Evolutionary conservation across 2,888 invertebrate species (phyloP), one percentile per base, ranked within the genome.

Genomic region (Nymphalis polychloros): DNA sequence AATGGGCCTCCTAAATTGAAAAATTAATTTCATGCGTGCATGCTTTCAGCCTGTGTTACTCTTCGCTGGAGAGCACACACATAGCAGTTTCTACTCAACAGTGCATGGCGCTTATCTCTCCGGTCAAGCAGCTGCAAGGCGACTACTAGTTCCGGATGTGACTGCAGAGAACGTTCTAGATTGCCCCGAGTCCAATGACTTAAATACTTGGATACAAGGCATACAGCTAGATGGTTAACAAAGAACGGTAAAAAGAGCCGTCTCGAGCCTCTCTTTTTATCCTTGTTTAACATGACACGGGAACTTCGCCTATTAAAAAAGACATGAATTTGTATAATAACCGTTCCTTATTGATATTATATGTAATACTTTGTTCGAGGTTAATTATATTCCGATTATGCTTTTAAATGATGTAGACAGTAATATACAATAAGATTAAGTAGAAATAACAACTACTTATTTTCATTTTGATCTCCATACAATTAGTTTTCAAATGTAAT

Each of bases 41-140:
- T 35, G 35, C 23, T 76, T 93, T 73, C 86, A 97, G 97, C 97
- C 97, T 76, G 94, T 94, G 49, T 88, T 98, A 78, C 90, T 97
- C 81, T 98, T 98, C 93, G 98, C 98, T 78, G 98, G 98, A 70
- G 98, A 98, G 92, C 98, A 98, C 80, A 98, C 98, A 55, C 98
- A 98, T 93, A 96, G 96, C 82, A 96, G 95, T 84, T 98, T 97
- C 87, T 98, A 98, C 88, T 98, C 98, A 61, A 98, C 98, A 2
- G 98, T 97, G 48, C 98, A 98, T 84, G 98, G 98, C 60, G 98
- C 98, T 49, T 97, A 97, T 82, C 90, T 98, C 65, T 97, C 97
- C 60, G 98, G 98, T 1, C 94, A 97, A 77, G 94, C 95, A 20
- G 97, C 97, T 49, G 97, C 97, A 53, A 96, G 97, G 84, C 93